Evolutionary conservation across 2,888 invertebrate genomes (phyloP).

Genomic region (Eurytoma californica): DNA sequence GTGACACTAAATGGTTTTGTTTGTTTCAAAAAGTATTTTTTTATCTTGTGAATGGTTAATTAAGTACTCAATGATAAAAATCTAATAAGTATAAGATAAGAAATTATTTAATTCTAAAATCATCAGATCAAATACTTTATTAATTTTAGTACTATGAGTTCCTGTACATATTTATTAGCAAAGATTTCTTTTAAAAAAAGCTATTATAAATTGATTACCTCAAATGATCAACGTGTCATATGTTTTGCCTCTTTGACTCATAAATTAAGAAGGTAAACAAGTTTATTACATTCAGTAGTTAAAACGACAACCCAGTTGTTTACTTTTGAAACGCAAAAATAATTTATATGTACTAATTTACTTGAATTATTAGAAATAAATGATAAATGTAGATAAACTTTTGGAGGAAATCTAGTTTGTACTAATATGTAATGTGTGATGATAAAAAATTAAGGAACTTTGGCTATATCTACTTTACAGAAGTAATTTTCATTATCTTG

Average conservation of each 20-base stretch:
- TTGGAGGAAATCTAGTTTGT: no score
- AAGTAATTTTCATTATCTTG: no score
- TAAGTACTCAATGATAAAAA: background rate
- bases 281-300: background rate
- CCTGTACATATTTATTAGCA: no score
- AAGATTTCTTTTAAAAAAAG: no score
- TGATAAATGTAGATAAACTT: no score
- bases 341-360: no score
- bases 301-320: background rate
- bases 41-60: background rate
- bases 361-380: no score
- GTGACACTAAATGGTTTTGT: background rate
- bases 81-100: background rate
- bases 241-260: constrained; percentile 19
- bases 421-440: no score
- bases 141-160: background rate
- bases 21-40: background rate
- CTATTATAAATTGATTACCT: background rate
- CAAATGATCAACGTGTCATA: background rate
- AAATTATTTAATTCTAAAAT: background rate
- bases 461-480: no score
- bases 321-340: no score
- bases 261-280: constrained; percentile 13
- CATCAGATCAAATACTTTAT: background rate
- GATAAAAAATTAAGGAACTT: no score